A percentile compares a stretch with the other conserved stretches of the same genome.
These are phyloP conservation scores for Cecropterus lyciades DNA, from an alignment of 1,140 invertebrate species.

Conservation along the genomic window DNA sequence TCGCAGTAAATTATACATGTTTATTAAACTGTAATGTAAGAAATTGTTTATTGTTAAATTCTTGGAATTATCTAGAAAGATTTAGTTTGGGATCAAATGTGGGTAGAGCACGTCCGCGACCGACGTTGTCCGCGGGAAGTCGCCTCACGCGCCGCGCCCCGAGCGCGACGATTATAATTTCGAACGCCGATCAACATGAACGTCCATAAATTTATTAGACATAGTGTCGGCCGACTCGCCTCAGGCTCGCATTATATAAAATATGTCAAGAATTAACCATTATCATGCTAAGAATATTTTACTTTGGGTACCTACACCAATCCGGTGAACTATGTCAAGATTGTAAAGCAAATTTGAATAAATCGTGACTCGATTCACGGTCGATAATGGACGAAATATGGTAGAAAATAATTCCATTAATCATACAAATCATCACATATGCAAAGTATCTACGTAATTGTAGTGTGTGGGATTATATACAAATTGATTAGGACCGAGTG, in stretches of 20 bases:
- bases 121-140: constrained; percentile 26
- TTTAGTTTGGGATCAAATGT: background rate
- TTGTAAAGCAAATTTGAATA: constrained; percentile 52
- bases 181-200: constrained; percentile 81
- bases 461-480: background rate
- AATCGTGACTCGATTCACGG: constrained; percentile 37
- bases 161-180: constrained; percentile 81
- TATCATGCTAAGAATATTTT: constrained; percentile 74
- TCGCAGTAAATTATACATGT: too few species aligned
- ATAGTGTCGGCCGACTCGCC: constrained; percentile 77
- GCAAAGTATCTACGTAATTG: background rate
- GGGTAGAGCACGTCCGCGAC: constrained; percentile 2
- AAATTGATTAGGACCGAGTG: background rate
- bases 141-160: constrained; percentile 63
- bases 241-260: constrained; percentile 78
- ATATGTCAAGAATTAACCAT: constrained; percentile 83
- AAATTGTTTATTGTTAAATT: background rate
- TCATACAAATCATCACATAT: background rate
- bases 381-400: constrained; percentile 7
- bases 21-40: too few species aligned
- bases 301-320: constrained; percentile 51
- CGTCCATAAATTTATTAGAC: constrained; percentile 83
- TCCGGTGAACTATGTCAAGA: constrained; percentile 55
- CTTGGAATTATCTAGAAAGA: background rate
- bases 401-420: constrained; percentile 10